Evolutionary conservation across 2,113 vertebrate species (phyloP).

Genomic region (Pampusana beccarii): DNA sequence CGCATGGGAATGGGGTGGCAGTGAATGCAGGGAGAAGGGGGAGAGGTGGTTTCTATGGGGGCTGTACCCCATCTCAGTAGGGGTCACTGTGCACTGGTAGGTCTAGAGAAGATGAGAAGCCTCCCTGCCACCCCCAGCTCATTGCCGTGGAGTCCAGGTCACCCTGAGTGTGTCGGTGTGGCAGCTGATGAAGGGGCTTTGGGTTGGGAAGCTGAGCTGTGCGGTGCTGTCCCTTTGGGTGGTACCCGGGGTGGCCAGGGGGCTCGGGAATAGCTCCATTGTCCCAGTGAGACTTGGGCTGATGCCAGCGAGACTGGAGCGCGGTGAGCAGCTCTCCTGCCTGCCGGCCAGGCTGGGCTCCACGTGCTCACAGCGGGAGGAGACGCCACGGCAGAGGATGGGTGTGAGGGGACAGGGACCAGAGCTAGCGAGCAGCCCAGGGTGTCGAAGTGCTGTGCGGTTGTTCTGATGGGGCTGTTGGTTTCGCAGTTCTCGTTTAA

Average conservation of each 20-base stretch:
- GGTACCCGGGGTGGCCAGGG: accelerated
- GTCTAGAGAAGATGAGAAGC: background rate
- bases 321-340: background rate
- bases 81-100: background rate
- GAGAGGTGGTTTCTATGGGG: background rate
- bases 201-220: background rate
- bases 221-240: accelerated
- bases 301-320: background rate
- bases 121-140: background rate
- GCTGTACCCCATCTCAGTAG: background rate
- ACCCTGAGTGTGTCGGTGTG: background rate
- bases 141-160: accelerated
- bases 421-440: background rate
- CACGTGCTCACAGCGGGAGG: accelerated
- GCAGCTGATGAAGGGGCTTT: background rate
- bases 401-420: accelerated
- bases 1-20: accelerated
- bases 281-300: background rate
- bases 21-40: background rate
- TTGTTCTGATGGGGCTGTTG: background rate
- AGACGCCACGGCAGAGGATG: accelerated
- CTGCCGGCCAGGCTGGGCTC: background rate
- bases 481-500: background rate
- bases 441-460: accelerated
- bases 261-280: background rate